Base-by-base conservation (phyloP, 2,888 invertebrate species). In the Drosophila affinis region DNA sequence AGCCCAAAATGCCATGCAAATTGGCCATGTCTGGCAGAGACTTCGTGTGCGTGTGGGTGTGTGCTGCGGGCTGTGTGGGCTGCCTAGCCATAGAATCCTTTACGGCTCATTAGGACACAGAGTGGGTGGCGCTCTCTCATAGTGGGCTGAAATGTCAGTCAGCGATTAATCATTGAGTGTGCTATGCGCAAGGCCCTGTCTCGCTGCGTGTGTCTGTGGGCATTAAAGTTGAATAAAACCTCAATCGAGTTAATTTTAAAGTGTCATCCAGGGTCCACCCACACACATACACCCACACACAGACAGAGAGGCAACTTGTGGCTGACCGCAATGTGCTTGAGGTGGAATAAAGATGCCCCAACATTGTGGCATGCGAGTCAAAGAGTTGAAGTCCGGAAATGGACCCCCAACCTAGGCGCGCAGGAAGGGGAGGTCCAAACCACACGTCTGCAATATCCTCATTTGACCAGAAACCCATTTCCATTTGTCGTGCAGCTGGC, bases 191-290 rank as follows among this genome's bases (percentile, higher is more conserved):
- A 29, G 24, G 14, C 24, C 14, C 21, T 29, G 48, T 21, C 24
- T 21, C 34, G 34, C 34, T 9, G 2, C 21, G n/a, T 44, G 24
- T 45, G 24, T 45, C 55, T 24, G 46, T 48, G 57, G 3, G 62
- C 51, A 67, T 51, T 51, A 46, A 67, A 75, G 56, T 47, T 51
- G 18, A n/a, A 27, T 24, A 29, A 39, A 29, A 24, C 52, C 44
- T 67, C 76, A 75, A 74, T 72, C 76, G 67, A 75, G 80, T 85
- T 85, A 76, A 89, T 88, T 88, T 88, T 78, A 63, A 74, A 87
- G 72, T 75, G 75, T 67, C 71, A 79, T 27, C 52, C 46, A 39
- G 47, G 78, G 57, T 52, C 39, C 5, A 29, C 39, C 9, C 9
- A 52, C 46, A 72, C 58, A 51, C 39, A 54, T 27, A 24, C 14